Conservation (phyloP, 2,113 vertebrate genomes). For the Tachysurus vachellii region DNA sequence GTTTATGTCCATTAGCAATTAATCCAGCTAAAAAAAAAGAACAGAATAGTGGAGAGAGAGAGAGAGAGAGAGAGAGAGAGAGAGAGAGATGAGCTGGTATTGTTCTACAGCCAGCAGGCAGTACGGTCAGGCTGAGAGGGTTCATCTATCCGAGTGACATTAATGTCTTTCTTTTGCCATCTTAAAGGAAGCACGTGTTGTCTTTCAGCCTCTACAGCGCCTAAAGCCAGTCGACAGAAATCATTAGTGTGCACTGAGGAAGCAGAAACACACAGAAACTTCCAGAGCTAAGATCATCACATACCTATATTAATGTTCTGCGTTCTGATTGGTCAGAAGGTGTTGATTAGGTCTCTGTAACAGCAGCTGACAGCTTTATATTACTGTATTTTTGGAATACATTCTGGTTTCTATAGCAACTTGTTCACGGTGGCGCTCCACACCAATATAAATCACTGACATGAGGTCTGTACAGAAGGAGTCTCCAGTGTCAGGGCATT, state of each 20-base stretch:
- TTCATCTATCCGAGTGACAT: not conserved
- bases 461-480: too few relatives aligned
- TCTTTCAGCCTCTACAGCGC: not conserved
- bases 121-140: not conserved
- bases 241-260: not conserved
- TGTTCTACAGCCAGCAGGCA: not conserved
- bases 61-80: not conserved
- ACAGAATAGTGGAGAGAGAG: not conserved
- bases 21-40: not conserved
- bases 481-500: too few relatives aligned
- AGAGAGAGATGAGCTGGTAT: not conserved
- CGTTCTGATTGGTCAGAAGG: too few relatives aligned
- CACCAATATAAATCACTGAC: too few relatives aligned
- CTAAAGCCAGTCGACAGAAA: not conserved
- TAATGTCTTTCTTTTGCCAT: not conserved
- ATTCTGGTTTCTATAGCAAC: too few relatives aligned
- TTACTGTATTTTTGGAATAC: too few relatives aligned
- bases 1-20: not conserved
- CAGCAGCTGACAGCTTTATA: too few relatives aligned
- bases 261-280: not conserved
- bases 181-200: not conserved
- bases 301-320: not conserved
- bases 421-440: too few relatives aligned
- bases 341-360: too few relatives aligned
- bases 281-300: not conserved